Base-by-base conservation (phyloP, 2,888 invertebrate genomes). In the Epirrita christyi region DNA sequence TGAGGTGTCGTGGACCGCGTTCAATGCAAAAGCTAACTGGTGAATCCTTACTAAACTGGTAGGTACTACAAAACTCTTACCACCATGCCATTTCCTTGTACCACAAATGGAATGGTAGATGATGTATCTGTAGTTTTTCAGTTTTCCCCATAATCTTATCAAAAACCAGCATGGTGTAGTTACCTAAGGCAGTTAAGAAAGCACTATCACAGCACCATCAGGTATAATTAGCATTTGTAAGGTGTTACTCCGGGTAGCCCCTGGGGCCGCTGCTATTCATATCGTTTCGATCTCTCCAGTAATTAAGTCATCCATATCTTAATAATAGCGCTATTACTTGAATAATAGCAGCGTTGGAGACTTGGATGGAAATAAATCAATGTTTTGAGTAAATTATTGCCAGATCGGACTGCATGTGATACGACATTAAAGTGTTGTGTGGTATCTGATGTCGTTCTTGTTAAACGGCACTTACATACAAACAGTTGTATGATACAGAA, bases 241-340 rank as follows among this genome's bases (percentile, higher is more conserved):
- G 59, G 59, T 59, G 59, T 59, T 59, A 51, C 43, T 44, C 27
- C 27, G 40, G 40, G 46, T 7, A 45, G 13, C 45, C 48, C 61
- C 63, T 47, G 9, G 53, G 61, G 61, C 64, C 48, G 27, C 47
- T 52, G 55, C 52, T 53, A 54, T 59, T 61, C 56, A 64, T 58
- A 51, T 50, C 63, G 53, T 54, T 58, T 55, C 50, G 61, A 63
- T 61, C 63, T 61, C 50, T 28, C 37, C 38, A 45, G 64, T 63
- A 65, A 67, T 67, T 67, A 65, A 67, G 63, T 55, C 67, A 65
- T 67, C 62, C 63, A 67, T 67, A 65, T 67, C 63, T 62, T 63
- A 67, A 67, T 67, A 67, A 67, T 54, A 67, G 57, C 40, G 59
- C 62, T 52, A 65, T 67, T 67, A 64, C 60, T 55, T 49, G 32